Conservation (phyloP, 2,797 vertebrate species). For the Rhynchonycteris naso region DNA sequence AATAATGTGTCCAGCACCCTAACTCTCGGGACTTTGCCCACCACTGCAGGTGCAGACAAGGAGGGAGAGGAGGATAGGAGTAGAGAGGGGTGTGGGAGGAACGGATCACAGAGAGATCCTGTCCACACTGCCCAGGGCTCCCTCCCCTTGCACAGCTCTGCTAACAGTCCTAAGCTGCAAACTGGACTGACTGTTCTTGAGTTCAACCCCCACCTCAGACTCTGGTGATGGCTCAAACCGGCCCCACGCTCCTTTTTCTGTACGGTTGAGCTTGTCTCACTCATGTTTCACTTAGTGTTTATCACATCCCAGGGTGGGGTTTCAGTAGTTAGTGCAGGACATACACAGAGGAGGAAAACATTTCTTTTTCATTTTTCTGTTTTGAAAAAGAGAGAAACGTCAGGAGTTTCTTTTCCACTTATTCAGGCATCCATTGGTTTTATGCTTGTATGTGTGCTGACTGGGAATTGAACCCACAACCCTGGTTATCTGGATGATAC, state of each 20-base stretch:
- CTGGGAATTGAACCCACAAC: too few relatives aligned
- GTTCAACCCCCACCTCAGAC: background rate
- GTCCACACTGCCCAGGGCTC: background rate
- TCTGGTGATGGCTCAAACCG: too few relatives aligned
- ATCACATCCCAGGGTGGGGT: background rate
- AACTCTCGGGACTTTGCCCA: background rate
- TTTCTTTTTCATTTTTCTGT: too few relatives aligned
- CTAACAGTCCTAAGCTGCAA: background rate
- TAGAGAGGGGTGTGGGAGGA: background rate
- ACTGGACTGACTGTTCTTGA: too few relatives aligned
- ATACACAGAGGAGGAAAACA: background rate
- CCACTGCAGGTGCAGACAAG: background rate
- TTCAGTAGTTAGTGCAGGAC: background rate
- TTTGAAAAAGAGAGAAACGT: too few relatives aligned
- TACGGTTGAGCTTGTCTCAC: background rate
- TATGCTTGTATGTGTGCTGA: too few relatives aligned
- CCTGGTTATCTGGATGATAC: too few relatives aligned
- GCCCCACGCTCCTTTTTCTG: rapidly evolving
- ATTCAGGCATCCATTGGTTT: too few relatives aligned
- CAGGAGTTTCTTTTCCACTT: too few relatives aligned
- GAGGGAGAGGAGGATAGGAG: too few relatives aligned
- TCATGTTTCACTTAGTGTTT: background rate
- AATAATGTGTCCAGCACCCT: background rate
- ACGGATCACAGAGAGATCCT: too few relatives aligned
- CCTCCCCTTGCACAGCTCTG: background rate